These are phyloP conservation scores for Brienomyrus longianalis DNA, from an alignment of 2,113 vertebrate genomes.

Conservation along the genomic window DNA sequence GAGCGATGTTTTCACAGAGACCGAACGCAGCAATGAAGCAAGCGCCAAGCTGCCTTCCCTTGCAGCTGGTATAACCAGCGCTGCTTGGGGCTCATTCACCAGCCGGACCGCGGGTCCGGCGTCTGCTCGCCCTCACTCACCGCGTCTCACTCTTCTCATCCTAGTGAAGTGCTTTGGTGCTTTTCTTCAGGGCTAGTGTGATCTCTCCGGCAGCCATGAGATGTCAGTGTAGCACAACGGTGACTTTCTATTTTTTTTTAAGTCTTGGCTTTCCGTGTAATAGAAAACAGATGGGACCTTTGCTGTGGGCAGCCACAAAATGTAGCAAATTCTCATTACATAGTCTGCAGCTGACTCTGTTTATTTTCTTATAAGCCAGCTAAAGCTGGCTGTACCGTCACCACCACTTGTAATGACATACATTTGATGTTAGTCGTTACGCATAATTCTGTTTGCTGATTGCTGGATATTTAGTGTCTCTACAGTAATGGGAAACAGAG, in stretches of 20 bases:
- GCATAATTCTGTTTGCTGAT: conserved; percentile 41
- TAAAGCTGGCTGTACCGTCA: conserved; percentile 27
- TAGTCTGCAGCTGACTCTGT: conserved; percentile 47
- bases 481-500: conserved; percentile 37
- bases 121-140: background rate
- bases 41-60: background rate
- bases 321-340: conserved; percentile 53
- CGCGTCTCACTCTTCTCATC: background rate
- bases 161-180: background rate
- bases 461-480: conserved; percentile 39
- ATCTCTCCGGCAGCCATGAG: conserved; percentile 44
- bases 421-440: conserved; percentile 42
- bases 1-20: background rate
- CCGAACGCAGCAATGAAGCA: background rate
- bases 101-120: background rate
- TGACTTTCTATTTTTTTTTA: conserved; percentile 19
- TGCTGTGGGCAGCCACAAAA: conserved; percentile 41
- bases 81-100: background rate
- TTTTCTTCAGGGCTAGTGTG: background rate
- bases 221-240: conserved; percentile 51
- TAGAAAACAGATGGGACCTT: conserved; percentile 41
- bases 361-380: conserved; percentile 47
- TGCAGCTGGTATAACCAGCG: background rate
- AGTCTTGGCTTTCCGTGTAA: conserved; percentile 28
- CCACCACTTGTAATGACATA: conserved; percentile 29